Evolutionary conservation across 2,113 vertebrate genomes (phyloP).

Genomic region (Phyllostomus discolor): DNA sequence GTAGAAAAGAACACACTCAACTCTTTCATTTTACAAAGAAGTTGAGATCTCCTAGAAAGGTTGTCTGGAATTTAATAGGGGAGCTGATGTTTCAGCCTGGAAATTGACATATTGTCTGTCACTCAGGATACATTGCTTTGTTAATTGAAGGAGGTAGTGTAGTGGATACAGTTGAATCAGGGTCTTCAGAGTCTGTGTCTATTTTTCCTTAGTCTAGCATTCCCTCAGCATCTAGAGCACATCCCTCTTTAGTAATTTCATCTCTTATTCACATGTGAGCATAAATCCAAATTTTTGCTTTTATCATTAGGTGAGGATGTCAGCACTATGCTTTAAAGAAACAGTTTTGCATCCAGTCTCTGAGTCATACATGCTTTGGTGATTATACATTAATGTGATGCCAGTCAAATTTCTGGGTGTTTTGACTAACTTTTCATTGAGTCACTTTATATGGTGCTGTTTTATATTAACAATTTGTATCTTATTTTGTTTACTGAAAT

Average conservation of each 20-base stretch:
- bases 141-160: background rate
- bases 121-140: background rate
- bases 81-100: background rate
- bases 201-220: background rate
- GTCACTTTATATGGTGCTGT: background rate
- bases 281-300: background rate
- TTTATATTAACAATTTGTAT: background rate
- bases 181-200: background rate
- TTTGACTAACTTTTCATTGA: background rate
- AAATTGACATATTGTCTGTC: background rate
- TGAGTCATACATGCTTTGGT: background rate
- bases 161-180: background rate
- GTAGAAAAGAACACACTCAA: background rate
- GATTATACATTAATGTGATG: background rate
- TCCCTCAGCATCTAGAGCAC: background rate
- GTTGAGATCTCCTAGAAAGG: background rate
- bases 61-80: background rate
- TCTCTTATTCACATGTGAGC: background rate
- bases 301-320: background rate
- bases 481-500: background rate
- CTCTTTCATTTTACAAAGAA: background rate
- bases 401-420: background rate
- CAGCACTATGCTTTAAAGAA: background rate
- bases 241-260: background rate
- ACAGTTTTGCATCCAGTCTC: background rate